Evolutionary conservation across 2,888 invertebrate genomes (phyloP).

Genomic region (Cheilosia grossa): DNA sequence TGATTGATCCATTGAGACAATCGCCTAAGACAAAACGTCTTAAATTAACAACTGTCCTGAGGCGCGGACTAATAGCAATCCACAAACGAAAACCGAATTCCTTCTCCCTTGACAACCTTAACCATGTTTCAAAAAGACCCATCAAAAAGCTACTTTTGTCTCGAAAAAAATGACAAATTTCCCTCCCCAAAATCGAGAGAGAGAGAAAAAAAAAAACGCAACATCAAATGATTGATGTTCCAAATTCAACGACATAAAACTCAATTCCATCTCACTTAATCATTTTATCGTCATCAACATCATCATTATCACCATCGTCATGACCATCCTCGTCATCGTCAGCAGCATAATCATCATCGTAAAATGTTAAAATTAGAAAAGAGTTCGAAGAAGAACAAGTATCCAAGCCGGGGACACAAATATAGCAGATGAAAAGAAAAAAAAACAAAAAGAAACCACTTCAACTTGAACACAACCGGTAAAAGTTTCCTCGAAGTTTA

Average conservation of each 20-base stretch:
- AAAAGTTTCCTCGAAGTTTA: conserved; percentile 71
- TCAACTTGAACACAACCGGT: conserved; percentile 56
- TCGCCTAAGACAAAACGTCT: conserved; percentile 14
- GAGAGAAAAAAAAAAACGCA: background rate
- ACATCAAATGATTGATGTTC: conserved; percentile 50
- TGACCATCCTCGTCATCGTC: background rate
- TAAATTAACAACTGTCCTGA: conserved; percentile 11
- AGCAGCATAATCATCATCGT: conserved; percentile 27
- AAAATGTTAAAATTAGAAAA: conserved; percentile 67
- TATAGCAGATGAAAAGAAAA: background rate
- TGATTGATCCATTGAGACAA: conserved; percentile 38
- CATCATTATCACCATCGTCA: conserved; percentile 25
- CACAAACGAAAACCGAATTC: background rate
- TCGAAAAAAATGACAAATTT: conserved; percentile 47
- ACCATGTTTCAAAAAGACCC: background rate
- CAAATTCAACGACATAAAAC: conserved; percentile 47
- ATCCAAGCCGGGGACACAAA: conserved; percentile 43
- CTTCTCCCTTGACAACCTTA: background rate
- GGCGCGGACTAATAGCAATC: conserved; percentile 3
- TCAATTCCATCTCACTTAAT: conserved; percentile 52
- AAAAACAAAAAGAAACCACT: conserved; percentile 34
- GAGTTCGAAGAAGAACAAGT: conserved; percentile 54
- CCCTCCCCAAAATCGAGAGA: conserved; percentile 8
- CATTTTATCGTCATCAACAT: conserved; percentile 45
- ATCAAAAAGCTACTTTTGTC: conserved; percentile 12